Percentiles rank a stretch among this genome's conserved stretches.
These are phyloP conservation scores for Copidosoma floridanum DNA, from an alignment of 1,140 invertebrate genomes.

Conservation along the genomic window DNA sequence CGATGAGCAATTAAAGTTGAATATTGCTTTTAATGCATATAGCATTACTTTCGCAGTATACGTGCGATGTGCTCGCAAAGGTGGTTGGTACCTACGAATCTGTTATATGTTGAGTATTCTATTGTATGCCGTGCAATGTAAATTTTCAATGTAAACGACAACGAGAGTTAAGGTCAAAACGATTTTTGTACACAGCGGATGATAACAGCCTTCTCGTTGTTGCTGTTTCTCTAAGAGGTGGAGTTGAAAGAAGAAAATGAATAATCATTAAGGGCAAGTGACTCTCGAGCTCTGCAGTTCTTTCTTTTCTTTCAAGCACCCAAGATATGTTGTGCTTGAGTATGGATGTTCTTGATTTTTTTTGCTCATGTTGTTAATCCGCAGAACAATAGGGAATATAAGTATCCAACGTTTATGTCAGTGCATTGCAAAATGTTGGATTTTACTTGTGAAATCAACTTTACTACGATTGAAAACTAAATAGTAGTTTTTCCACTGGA, in stretches of 20 bases:
- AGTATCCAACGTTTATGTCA: too few relatives aligned
- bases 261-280: conserved; percentile 25
- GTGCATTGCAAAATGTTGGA: too few relatives aligned
- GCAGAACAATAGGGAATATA: conserved; percentile 4
- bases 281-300: not conserved
- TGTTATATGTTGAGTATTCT: too few relatives aligned
- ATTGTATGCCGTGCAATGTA: not conserved
- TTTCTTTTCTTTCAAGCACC: not conserved
- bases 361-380: conserved; percentile 1
- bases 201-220: conserved; percentile 8
- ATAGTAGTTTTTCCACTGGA: too few relatives aligned
- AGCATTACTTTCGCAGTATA: conserved; percentile 7
- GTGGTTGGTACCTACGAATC: not conserved
- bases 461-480: too few relatives aligned
- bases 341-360: conserved; percentile 4
- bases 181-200: conserved; percentile 1
- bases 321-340: not conserved
- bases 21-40: not conserved
- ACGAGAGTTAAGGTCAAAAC: conserved; percentile 16
- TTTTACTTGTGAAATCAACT: too few relatives aligned
- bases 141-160: conserved; percentile 16
- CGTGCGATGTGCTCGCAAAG: too few relatives aligned
- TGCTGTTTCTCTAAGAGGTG: too few relatives aligned
- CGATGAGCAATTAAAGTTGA: too few relatives aligned
- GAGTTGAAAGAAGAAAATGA: conserved; percentile 13